Evolutionary conservation across 1,140 invertebrate species (phyloP), one percentile per base, ranked within the genome.

Genomic region (Sinonovacula constricta): DNA sequence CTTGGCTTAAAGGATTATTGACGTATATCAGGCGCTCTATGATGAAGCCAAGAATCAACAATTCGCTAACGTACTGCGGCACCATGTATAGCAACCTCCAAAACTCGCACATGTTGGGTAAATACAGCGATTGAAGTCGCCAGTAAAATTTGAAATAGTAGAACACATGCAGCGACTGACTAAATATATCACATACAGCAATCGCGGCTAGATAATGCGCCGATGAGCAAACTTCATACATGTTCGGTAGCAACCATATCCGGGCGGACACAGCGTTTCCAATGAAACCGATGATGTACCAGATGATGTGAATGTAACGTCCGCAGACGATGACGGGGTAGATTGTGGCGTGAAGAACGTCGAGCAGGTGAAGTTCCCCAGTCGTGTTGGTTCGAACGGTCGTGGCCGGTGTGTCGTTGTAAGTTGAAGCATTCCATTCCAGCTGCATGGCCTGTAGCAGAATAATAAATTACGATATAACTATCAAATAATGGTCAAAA

Each of bases 21-120:
- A 99, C 97, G 0, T 97, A 97, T 49, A 99, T 95, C 91, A 97
- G 98, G 53, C 97, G 93, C 91, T 99, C 98, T 80, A 98, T 92
- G 0, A 97, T 98, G 36, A 99, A 97, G 3, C 95, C 96, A n/a
- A 90, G 83, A 12, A 90, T 88, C 0, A 90, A 84, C 15, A 86
- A 51, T 5, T 88, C 80, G 26, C 85, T 87, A 12, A 81, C 75
- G 34, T 86, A 86, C 39, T 85, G 80, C n/a, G 82, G 71, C 24
- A 76, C 72, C 81, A 87, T 83, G 31, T 83, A 81, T 12, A 87
- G 49, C 10, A 84, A 68, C 39, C 83, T 84, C 83, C 83, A 85
- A 12, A 79, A 45, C 18, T 80, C 78, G 60, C 84, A 84, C 70
- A 81, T 79, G 10, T 75, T 76, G 30, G 69, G 74, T 12, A 77